These are phyloP conservation scores for Garrulus glandarius DNA, from an alignment of 2,797 vertebrate species.

Conservation along the genomic window DNA sequence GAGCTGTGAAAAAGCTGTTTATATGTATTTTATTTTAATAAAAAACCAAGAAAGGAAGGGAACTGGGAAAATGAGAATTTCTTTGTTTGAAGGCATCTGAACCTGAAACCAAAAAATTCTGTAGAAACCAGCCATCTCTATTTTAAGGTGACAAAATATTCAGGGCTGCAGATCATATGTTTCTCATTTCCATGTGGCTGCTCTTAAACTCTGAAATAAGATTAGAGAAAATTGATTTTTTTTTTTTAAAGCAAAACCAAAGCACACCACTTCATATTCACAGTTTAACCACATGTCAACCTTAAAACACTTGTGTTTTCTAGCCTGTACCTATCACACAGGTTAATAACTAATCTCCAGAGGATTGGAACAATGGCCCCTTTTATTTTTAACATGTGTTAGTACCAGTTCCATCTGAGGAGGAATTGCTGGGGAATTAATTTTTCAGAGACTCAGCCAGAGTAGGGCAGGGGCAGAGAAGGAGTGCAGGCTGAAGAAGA, in stretches of 20 bases:
- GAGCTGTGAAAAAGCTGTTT: background rate
- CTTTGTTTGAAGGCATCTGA: background rate
- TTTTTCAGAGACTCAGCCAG: background rate
- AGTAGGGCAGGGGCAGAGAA: background rate
- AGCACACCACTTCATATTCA: background rate
- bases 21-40: background rate
- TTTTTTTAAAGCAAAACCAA: fast-evolving
- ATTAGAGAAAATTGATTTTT: background rate
- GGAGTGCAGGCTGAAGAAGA: background rate
- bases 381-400: background rate
- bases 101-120: background rate
- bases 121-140: background rate
- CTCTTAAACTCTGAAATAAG: background rate
- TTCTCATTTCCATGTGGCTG: background rate
- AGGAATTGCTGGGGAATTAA: background rate
- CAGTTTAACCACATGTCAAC: background rate
- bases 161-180: background rate
- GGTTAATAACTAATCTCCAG: background rate
- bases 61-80: background rate
- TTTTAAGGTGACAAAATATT: background rate
- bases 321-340: background rate
- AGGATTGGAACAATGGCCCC: background rate
- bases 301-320: background rate
- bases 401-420: background rate
- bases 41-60: background rate